phyloP scores from a whole-genome alignment of 2,113 vertebrate species.

The Platycercus adscitus region DNA sequence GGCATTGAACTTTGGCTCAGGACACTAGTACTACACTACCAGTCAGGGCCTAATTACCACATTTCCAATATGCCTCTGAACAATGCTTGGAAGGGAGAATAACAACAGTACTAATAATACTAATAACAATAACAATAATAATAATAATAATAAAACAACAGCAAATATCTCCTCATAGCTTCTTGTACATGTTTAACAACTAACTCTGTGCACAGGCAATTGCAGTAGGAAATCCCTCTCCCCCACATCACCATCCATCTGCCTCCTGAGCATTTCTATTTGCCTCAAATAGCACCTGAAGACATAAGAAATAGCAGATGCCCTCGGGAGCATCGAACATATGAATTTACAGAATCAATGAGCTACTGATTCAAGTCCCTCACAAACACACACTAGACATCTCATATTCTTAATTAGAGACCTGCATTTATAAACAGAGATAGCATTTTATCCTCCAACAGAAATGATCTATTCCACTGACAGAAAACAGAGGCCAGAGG shows the following conservation, averaged over 20 bases:
- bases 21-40: constrained; percentile 77
- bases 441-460: constrained; percentile 43
- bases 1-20: constrained; percentile 85
- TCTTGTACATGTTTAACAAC: constrained; percentile 56
- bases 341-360: constrained; percentile 44
- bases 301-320: constrained; percentile 22
- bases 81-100: constrained; percentile 65
- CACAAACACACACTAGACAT: background rate
- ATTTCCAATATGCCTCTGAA: constrained; percentile 82
- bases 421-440: constrained; percentile 63
- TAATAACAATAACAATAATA: background rate
- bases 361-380: background rate
- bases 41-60: constrained; percentile 85
- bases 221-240: constrained; percentile 11
- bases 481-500: constrained; percentile 57
- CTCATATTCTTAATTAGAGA: constrained; percentile 58
- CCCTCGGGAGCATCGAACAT: constrained; percentile 4
- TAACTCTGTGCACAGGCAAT: constrained; percentile 30
- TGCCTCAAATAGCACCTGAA: constrained; percentile 20
- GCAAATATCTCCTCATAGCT: background rate
- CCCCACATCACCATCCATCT: background rate
- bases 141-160: background rate
- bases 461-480: constrained; percentile 72
- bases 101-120: constrained; percentile 31
- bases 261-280: background rate